Percentiles rank a stretch among this genome's conserved stretches.
These are phyloP conservation scores for Steromphala cineraria DNA, from an alignment of 2,888 invertebrate genomes.

Conservation along the genomic window DNA sequence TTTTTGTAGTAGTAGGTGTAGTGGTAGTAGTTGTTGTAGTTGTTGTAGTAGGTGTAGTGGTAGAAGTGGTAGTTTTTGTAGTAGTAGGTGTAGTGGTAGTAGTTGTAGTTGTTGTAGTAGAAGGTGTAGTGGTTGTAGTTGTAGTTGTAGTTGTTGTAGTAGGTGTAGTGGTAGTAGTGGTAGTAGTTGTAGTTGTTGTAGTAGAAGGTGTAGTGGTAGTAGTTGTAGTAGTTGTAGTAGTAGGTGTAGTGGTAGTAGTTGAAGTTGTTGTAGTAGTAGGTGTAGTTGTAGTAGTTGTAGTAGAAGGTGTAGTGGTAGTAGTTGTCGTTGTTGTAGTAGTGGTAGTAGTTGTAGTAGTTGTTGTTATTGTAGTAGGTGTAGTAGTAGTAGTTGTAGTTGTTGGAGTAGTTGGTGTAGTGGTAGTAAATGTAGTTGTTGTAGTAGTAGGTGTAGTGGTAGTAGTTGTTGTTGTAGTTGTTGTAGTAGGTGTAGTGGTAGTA, in stretches of 20 bases:
- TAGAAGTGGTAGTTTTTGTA: neutral
- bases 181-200: too few species aligned
- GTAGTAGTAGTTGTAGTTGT: constrained; percentile 25
- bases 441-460: neutral
- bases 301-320: neutral
- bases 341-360: neutral
- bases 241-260: neutral
- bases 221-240: neutral
- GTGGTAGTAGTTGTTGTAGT: too few species aligned
- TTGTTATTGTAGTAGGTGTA: neutral
- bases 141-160: too few species aligned
- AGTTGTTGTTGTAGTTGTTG: neutral
- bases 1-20: too few species aligned
- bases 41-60: constrained; percentile 17
- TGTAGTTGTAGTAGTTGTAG: neutral
- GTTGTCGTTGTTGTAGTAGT: neutral
- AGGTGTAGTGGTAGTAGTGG: too few species aligned
- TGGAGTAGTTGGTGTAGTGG: neutral
- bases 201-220: neutral
- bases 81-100: neutral
- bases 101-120: neutral
- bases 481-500: too few species aligned
- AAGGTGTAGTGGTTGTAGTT: too few species aligned
- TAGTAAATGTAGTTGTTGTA: neutral
- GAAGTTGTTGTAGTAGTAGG: neutral